Evolutionary conservation across 2,888 invertebrate species (phyloP), one percentile per base, ranked within the genome.

Genomic region (Cheilosia pagana): DNA sequence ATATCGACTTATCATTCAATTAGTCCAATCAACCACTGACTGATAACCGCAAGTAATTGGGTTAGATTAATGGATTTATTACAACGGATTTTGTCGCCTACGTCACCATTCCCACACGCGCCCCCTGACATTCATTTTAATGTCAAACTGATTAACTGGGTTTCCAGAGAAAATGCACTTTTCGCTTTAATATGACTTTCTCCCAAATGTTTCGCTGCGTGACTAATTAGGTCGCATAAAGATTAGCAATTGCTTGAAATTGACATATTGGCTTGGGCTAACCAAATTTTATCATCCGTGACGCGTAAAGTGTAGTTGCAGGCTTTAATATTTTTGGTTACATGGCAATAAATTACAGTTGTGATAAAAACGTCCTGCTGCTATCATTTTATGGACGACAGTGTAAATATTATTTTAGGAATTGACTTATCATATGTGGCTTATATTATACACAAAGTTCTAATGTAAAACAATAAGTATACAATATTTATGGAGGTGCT

Each of bases 11-110:
- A 45, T 45, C 45, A 16, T 19, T 19, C 8, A 45, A 45, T 45
- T 8, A 45, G 14, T 16, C 43, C 43, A 35, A 35, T 35, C 12
- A 35, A 35, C 4, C n/a, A 5, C 43, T 12, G 25, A 52, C 25
- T 23, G 57, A 57, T 57, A 57, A 41, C 39, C 59, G 28, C 28
- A 59, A 43, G 43, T 25, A 59, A 43, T 43, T 43, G 59, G n/a
- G 41, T 41, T 25, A 41, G 41, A 59, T 59, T 59, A 59, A 25
- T 59, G 43, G 16, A 59, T 41, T 59, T 41, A 41, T 41, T 57
- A n/a, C 57, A 12, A 35, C 19, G 19, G 19, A 35, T 35, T 31
- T 35, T 6, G 57, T n/a, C 39, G 14, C 14, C 23, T 23, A 57
- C 41, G 12, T 16, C 23, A 25, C 16, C 5, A 14, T 41, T n/a